Evolutionary conservation across 2,888 invertebrate genomes (phyloP).

Genomic region (Caenorhabditis zanzibari): DNA sequence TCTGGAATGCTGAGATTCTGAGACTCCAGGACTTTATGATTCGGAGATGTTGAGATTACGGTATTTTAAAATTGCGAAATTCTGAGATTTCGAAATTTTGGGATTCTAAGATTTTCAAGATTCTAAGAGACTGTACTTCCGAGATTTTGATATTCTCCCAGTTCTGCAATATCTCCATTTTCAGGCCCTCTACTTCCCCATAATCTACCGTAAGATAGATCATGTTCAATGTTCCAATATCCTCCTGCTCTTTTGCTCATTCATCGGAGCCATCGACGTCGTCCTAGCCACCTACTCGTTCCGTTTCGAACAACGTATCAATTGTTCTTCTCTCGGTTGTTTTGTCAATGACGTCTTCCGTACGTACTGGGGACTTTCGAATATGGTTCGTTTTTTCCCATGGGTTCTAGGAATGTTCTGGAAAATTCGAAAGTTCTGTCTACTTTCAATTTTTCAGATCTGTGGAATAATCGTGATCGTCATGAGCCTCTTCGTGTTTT

Average conservation of each 20-base stretch:
- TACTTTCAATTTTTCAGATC: constrained; percentile 3
- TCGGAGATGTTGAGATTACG: no score
- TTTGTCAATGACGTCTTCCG: constrained; percentile 39
- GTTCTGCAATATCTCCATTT: background rate
- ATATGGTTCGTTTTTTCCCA: constrained; percentile 30
- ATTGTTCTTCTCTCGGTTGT: constrained; percentile 51
- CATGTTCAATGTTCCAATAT: constrained; percentile 48
- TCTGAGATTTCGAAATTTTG: no score
- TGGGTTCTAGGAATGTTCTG: no score
- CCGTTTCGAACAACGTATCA: constrained; percentile 30
- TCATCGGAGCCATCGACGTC: constrained; percentile 20
- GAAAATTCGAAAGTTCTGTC: no score
- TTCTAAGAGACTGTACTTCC: no score
- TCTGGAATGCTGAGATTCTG: no score
- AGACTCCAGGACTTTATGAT: no score
- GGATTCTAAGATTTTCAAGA: no score
- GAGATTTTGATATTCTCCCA: no score
- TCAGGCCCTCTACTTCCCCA: constrained; percentile 50
- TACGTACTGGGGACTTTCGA: constrained; percentile 49
- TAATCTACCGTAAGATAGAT: constrained; percentile 46
- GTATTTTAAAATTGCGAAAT: no score
- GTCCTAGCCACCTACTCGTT: constrained; percentile 17
- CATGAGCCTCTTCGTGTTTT: constrained; percentile 47
- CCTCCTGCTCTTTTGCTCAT: constrained; percentile 11
- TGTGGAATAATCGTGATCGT: constrained; percentile 34